A percentile compares a stretch with the other conserved stretches of the same genome.
Evolutionary conservation across 2,113 vertebrate genomes (phyloP).

Genomic region (Jacana jacana): DNA sequence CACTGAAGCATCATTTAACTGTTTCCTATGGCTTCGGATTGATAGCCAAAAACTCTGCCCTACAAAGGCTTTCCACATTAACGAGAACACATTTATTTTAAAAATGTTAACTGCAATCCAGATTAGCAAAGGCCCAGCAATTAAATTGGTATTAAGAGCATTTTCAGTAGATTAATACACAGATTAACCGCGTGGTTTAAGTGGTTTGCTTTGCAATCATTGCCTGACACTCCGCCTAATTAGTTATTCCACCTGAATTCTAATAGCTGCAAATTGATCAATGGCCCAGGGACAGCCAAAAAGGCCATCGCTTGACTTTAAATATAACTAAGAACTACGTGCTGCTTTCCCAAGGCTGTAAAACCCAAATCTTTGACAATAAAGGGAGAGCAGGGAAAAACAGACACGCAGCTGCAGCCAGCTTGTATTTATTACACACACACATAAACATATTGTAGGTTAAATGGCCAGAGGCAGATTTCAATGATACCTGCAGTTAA

Average conservation of each 20-base stretch:
- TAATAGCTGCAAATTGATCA: constrained; percentile 67
- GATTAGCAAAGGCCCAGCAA: constrained; percentile 56
- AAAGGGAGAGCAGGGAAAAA: neutral
- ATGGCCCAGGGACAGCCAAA: constrained; percentile 27
- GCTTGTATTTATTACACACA: neutral
- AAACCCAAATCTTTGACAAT: neutral
- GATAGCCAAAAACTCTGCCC: neutral
- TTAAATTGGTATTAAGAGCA: constrained; percentile 53
- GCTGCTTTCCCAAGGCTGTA: neutral
- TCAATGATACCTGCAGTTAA: neutral
- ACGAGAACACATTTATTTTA: neutral
- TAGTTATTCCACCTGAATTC: constrained; percentile 55
- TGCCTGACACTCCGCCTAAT: constrained; percentile 7
- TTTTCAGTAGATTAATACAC: constrained; percentile 14
- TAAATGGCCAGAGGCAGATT: neutral
- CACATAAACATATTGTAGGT: neutral
- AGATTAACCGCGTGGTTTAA: neutral
- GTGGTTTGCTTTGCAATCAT: constrained; percentile 24
- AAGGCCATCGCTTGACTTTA: neutral
- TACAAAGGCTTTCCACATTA: neutral
- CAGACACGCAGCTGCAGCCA: accelerated
- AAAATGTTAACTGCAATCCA: constrained; percentile 1
- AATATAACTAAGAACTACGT: neutral
- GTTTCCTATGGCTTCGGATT: neutral
- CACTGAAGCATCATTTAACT: neutral